Base-by-base conservation (phyloP, 2,888 invertebrate genomes). In the Dynastes hyllus region DNA sequence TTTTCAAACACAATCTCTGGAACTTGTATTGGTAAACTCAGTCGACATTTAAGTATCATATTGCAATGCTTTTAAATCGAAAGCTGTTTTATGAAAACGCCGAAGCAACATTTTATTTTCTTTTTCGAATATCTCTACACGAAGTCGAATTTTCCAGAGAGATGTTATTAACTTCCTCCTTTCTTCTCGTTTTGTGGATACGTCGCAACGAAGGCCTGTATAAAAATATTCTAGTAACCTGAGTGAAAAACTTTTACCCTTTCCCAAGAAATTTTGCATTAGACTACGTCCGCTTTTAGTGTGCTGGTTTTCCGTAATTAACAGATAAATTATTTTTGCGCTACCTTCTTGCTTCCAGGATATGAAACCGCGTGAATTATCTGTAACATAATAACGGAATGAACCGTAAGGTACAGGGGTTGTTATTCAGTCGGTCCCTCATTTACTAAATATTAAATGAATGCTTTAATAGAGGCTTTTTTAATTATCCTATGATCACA, bases 381-480 rank as follows among this genome's bases (percentile, higher is more conserved):
- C 71, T 53, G 66, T 65, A 50, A 71, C 69, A 63, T 70, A 78
- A 78, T 69, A 67, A 63, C 78, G 37, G 40, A 69, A 58, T 8
- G 66, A 55, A 58, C 37, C 69, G 29, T 55, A 55, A 69, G 80
- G 77, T 65, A 80, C 80, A 53, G 40, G 58, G 55, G 37, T 51
- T 6, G 11, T 45, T 51, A 67, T 69, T 69, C 66, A 66, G 37
- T 77, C 83, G 79, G 81, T 83, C 84, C 84, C 84, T 83, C 83
- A 83, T 85, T 85, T 83, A 82, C 83, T 85, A 84, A 85, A 86
- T 85, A 85, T 85, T 86, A 84, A 82, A 86, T 85, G 85, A 85
- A 84, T 84, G 82, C 84, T 84, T 83, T 84, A 82, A 83, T 82
- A 82, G 80, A 82, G 82, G 83, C 83, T 84, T 85, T 85, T 85